Base-by-base conservation (phyloP, 2,797 vertebrate species). In the Gambelia wislizenii region DNA sequence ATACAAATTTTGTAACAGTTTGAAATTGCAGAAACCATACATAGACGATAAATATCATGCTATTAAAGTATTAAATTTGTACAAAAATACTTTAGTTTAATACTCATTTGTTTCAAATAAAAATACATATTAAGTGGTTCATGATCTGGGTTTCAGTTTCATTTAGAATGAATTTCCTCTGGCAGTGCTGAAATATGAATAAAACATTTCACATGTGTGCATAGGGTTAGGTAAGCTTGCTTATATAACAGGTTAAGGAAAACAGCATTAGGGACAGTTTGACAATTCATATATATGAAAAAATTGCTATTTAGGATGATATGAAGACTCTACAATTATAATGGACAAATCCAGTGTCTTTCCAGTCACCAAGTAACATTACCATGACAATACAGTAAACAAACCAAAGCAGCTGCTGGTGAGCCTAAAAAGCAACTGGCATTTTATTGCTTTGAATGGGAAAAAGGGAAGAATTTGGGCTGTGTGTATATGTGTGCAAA, bases 41-140 rank as follows among this genome's bases (percentile, higher is more conserved):
- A 98, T 97, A 98, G 98, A 99, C 97, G 96, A 99, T 98, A 98
- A 99, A 99, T 98, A 98, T 98, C 99, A 99, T 99, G 99, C 99
- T 99, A 99, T 99, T 99, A 99, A 99, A 99, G 99, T 99, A 99
- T 98, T 99, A 99, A 99, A 99, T 99, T 99, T 99, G 98, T 99
- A 99, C 99, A 99, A 99, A 99, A 99, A 99, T 99, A 99, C 98
- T 99, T 99, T 99, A 98, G 98, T 98, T 98, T 98, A 98, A 98
- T 98, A 98, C 98, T 98, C 98, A 98, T 98, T 98, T 98, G 98
- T 98, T 98, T 98, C 98, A 99, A 99, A 99, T 98, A 99, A 99
- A 99, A 98, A 99, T 99, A 99, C 98, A 97, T 98, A 98, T 99
- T 97, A 96, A 97, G 97, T 98, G 98, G 97, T 96, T 97, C 96